Evolutionary conservation across 2,113 vertebrate species (phyloP), one percentile per base, ranked within the genome.

Genomic region (Cephalopterus ornatus): DNA sequence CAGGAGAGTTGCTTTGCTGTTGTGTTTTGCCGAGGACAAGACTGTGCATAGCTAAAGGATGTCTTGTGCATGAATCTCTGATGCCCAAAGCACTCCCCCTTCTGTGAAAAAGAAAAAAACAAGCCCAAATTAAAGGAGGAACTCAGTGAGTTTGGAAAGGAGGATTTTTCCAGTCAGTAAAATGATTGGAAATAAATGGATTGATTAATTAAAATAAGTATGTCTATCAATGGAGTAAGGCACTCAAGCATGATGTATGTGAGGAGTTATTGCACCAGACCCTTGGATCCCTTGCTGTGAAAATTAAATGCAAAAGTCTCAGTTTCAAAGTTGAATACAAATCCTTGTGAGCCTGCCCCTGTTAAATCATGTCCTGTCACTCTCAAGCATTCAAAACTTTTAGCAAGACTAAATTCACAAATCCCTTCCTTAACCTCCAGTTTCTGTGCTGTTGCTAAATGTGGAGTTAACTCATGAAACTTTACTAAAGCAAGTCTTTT

Each of bases 241-340:
- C 49, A 59, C 33, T 72, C 6, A 12, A 83, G 50, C 20, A 9
- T 83, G 46, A 94, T 89, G 44, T 66, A 70, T 80, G 22, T 46
- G 27, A 30, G 26, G 46, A 88, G 26, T 86, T 94, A 83, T 21
- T 83, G 32, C 0, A 0, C 47, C 4, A 3, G 30, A 71, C 37
- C 76, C 18, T 62, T 81, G 79, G 71, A 75, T 90, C 47, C 35
- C 27, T 86, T 53, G 59, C 72, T 83, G 88, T 77, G 70, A 88
- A 74, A 93, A 83, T 79, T 78, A 93, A 95, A 75, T 65, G 19
- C 46, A 49, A 32, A 88, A 88, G 22, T 87, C 81, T 93, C 15
- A 37, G 49, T 53, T 82, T 88, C 82, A 85, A 94, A 85, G 71
- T 72, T 88, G 91, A 92, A 76, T 61, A 85, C 85, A 94, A 92